phyloP scores from a whole-genome alignment of 2,113 vertebrate genomes.

The Tursiops truncatus region DNA sequence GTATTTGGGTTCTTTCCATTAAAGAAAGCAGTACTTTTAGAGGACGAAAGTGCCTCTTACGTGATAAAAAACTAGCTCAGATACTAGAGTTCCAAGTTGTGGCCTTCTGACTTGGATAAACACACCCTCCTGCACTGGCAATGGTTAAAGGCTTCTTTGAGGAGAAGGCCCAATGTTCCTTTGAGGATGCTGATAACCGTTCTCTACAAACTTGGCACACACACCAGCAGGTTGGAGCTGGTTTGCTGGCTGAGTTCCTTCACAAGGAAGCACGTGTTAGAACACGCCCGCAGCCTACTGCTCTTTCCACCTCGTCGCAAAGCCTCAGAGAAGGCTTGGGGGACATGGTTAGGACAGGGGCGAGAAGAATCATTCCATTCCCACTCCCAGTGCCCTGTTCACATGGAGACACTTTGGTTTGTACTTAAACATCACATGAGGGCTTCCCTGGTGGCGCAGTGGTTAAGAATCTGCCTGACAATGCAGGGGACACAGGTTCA shows the following conservation, averaged over 20 bases:
- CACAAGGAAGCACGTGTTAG: fast-evolving
- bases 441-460: too few species aligned
- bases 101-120: not conserved
- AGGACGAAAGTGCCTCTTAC: not conserved
- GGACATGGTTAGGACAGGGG: fast-evolving
- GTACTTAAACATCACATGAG: not conserved
- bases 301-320: not conserved
- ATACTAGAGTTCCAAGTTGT: not conserved
- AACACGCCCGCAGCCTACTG: not conserved
- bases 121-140: not conserved
- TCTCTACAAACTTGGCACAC: not conserved
- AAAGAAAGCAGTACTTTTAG: not conserved
- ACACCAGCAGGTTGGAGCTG: not conserved
- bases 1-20: not conserved
- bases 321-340: not conserved
- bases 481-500: too few species aligned
- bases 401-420: not conserved
- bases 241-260: not conserved
- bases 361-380: not conserved
- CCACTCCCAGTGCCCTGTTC: not conserved
- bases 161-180: not conserved
- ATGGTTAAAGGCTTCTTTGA: not conserved
- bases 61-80: not conserved
- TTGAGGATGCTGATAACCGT: not conserved
- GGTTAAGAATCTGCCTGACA: too few species aligned